phyloP scores from a whole-genome alignment of 1,140 invertebrate genomes.

The Drosophila kurseongensis region DNA sequence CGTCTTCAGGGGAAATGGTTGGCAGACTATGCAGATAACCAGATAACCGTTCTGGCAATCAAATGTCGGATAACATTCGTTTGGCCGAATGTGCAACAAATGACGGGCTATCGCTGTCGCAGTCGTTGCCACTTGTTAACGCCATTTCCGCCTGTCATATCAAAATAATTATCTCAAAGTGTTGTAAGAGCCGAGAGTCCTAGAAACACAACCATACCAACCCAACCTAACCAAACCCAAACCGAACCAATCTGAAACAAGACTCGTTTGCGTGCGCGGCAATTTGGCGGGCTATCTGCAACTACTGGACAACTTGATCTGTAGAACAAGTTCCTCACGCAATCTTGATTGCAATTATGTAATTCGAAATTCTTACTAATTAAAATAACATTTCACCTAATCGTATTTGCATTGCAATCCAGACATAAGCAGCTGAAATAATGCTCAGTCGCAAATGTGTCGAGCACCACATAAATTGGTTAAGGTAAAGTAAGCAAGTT shows the following conservation, averaged over 20 bases:
- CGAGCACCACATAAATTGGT: too few species aligned
- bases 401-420: constrained; percentile 59
- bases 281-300: constrained; percentile 15
- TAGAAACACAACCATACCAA: constrained; percentile 16
- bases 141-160: constrained; percentile 80
- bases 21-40: constrained; percentile 38
- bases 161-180: constrained; percentile 80
- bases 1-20: constrained; percentile 32
- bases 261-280: constrained; percentile 53
- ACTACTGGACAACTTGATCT: constrained; percentile 63
- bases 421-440: not conserved
- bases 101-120: constrained; percentile 34
- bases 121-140: constrained; percentile 69
- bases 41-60: constrained; percentile 66
- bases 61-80: constrained; percentile 66
- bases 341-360: constrained; percentile 81
- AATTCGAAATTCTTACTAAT: constrained; percentile 78
- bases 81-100: constrained; percentile 46
- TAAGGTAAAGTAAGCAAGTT: too few species aligned
- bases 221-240: not conserved
- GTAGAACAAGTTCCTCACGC: constrained; percentile 72
- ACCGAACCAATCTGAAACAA: constrained; percentile 24
- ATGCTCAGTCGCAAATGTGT: too few species aligned
- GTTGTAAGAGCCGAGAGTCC: constrained; percentile 20
- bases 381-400: constrained; percentile 78